phyloP scores from a whole-genome alignment of 2,888 invertebrate genomes.

The Luperina testacea region DNA sequence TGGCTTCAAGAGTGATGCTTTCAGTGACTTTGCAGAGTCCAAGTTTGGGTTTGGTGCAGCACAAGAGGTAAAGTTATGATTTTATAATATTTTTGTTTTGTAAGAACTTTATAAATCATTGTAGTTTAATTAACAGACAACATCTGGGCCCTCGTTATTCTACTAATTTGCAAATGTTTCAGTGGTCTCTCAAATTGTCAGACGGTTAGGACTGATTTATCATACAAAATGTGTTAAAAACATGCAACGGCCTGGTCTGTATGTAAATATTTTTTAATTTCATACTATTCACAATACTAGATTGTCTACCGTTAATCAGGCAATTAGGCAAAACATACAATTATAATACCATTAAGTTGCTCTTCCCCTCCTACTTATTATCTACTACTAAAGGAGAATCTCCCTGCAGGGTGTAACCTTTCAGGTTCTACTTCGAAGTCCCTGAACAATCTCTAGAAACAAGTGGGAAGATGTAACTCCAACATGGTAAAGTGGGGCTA shows the following conservation, averaged over 20 bases:
- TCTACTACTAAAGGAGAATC: too few relatives aligned
- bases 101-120: neutral
- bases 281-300: neutral
- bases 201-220: neutral
- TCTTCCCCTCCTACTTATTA: too few relatives aligned
- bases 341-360: neutral
- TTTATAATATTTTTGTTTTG: neutral
- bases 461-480: neutral
- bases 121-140: neutral
- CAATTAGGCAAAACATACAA: neutral
- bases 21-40: constrained; percentile 96
- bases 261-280: neutral
- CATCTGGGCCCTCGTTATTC: neutral
- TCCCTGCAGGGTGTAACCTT: neutral
- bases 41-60: constrained; percentile 97
- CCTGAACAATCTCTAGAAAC: neutral
- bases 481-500: too few relatives aligned
- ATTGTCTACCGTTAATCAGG: neutral
- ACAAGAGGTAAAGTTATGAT: constrained; percentile 92
- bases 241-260: neutral
- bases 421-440: neutral
- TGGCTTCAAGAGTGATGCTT: constrained; percentile 92
- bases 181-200: neutral
- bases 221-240: neutral
- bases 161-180: neutral